Conservation (phyloP, 2,888 invertebrate genomes). For the Diarsia brunnea region DNA sequence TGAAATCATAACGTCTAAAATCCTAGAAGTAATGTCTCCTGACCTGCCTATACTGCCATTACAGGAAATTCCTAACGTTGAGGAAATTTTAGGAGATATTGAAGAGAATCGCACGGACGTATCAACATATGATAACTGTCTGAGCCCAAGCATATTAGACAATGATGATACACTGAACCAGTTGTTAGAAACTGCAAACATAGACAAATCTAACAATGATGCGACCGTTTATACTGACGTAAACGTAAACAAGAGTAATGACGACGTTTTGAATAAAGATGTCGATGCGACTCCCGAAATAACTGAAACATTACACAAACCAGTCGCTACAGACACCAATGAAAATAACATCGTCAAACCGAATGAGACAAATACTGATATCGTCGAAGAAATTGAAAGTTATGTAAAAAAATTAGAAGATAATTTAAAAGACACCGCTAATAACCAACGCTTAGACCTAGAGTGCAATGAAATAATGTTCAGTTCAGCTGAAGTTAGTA, state of each 20-base stretch:
- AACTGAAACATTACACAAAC: not conserved
- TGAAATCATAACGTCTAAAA: conserved; percentile 70
- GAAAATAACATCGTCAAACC: conserved; percentile 3
- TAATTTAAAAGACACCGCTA: conserved; percentile 29
- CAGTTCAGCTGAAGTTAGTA: conserved; percentile 6
- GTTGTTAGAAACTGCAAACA: conserved; percentile 15
- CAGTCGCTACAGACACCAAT: not conserved
- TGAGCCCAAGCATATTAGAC: conserved; percentile 49
- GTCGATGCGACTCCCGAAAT: not conserved
- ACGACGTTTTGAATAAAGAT: not conserved
- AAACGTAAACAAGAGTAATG: not conserved
- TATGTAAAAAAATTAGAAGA: conserved; percentile 52
- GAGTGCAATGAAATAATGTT: conserved; percentile 38
- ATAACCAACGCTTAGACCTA: conserved; percentile 14
- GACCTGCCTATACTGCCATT: conserved; percentile 17
- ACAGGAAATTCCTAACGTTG: conserved; percentile 41
- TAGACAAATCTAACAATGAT: not conserved
- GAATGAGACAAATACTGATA: conserved; percentile 24
- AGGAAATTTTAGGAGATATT: conserved; percentile 46
- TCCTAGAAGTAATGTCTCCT: conserved; percentile 60
- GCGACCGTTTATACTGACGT: conserved; percentile 10
- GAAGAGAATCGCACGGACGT: conserved; percentile 16
- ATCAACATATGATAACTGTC: conserved; percentile 11
- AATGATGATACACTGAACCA: conserved; percentile 29
- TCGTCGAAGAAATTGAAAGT: conserved; percentile 57